Base-by-base conservation (phyloP, 2,797 vertebrate species). In the Benthosema pterotum region DNA sequence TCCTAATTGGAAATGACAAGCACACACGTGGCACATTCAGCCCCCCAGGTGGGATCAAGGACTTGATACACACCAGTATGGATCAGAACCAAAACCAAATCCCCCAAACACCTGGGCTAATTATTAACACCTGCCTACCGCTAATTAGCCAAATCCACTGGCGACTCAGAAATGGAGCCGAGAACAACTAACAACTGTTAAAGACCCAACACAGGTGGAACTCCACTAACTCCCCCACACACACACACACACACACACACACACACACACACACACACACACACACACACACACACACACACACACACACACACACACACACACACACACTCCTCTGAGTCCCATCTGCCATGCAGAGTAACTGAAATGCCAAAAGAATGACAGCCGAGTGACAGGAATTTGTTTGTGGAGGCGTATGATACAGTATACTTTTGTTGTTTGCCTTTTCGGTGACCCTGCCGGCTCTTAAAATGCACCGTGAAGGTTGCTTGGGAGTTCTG, bases 1-100 rank as follows among this genome's bases (percentile, higher is more conserved):
- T 84, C 75, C 82, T 88, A 87, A 91, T 89, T 89, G 83, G 74
- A 83, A 88, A 84, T 82, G 89, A 87, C 88, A 88, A 75, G 81
- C 74, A 79, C 78, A 60, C n/a, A n/a, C n/a, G 81, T 81, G 70
- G 75, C 56, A 69, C 74, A 42, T 75, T 84, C 72, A 83, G 74
- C 80, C 77, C 86, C 80, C 77, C 79, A 80, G 84, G 80, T 65
- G 50, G 78, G 84, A 88, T 88, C 85, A 85, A 87, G 87, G 86
- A 86, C 62, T 57, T 22, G 65, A 64, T 82, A 84, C 75, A 63
- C 61, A 46, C 66, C 63, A 22, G 74, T 82, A 85, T 85, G 83
- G 84, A 88, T 87, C 72, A 42, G 68, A 80, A 87, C 78, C 79
- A 83, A 79, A n/a, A 63, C 74, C 45, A 63, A 74, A 79, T 75